A percentile compares a stretch with the other conserved stretches of the same genome.
Evolutionary conservation across 2,888 invertebrate species (phyloP).

Genomic region (Cosmia trapezina): DNA sequence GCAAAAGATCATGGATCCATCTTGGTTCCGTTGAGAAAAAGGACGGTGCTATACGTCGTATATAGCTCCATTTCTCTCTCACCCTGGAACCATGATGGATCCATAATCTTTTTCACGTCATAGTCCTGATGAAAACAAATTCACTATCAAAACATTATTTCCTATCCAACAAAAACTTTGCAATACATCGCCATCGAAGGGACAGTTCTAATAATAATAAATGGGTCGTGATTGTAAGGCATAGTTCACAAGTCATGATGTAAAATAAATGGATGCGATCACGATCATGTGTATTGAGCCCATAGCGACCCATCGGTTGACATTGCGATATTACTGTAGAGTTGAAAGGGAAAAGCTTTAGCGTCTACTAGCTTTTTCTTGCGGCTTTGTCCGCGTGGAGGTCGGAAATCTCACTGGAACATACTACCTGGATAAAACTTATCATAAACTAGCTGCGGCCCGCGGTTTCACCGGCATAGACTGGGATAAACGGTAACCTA

Average conservation of each 20-base stretch:
- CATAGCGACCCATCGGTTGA: constrained; percentile 41
- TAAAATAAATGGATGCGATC: constrained; percentile 58
- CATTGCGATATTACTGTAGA: constrained; percentile 36
- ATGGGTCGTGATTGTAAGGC: constrained; percentile 19
- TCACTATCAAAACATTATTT: neutral
- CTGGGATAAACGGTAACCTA: no score
- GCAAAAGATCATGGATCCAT: no score
- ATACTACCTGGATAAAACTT: neutral
- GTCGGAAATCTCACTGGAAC: neutral
- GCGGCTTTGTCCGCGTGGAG: neutral
- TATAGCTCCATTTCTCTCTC: no score
- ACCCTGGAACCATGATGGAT: no score
- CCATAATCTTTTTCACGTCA: no score
- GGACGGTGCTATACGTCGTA: no score
- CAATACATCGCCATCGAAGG: neutral
- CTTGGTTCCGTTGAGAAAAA: no score
- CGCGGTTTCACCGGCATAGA: no score
- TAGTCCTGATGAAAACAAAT: neutral
- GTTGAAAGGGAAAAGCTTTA: constrained; percentile 1
- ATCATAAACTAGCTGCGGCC: no score
- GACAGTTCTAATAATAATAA: constrained; percentile 32
- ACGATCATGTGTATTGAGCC: constrained; percentile 47
- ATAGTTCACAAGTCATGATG: constrained; percentile 44
- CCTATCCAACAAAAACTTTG: neutral
- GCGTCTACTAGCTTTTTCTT: constrained; percentile 8